phyloP scores from a whole-genome alignment of 2,113 vertebrate species.

The Enhydra lutris region DNA sequence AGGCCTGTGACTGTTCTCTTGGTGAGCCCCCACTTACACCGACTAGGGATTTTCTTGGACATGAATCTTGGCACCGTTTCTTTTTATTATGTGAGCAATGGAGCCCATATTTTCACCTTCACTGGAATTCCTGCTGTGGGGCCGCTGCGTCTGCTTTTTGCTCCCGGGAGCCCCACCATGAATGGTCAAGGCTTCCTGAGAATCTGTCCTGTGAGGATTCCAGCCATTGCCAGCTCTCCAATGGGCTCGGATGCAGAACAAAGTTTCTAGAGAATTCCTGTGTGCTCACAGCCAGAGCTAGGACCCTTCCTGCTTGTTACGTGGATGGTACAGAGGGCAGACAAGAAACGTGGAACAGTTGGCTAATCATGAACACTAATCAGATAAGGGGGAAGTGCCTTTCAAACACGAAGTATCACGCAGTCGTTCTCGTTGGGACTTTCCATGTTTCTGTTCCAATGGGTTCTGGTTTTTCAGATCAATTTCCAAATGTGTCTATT shows the following conservation, averaged over 20 bases:
- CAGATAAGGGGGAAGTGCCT: background rate
- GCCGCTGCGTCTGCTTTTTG: background rate
- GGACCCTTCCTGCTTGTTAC: background rate
- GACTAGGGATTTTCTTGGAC: background rate
- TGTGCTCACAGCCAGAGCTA: rapidly evolving
- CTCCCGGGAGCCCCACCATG: rapidly evolving
- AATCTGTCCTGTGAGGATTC: background rate
- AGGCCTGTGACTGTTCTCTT: rapidly evolving
- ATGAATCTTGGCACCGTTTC: background rate
- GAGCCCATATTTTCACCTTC: background rate
- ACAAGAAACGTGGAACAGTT: too few relatives aligned
- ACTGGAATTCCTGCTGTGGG: background rate
- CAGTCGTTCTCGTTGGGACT: too few relatives aligned
- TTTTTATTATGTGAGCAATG: background rate
- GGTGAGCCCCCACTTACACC: background rate
- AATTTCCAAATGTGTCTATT: background rate
- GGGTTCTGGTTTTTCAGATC: background rate
- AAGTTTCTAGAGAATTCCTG: too few relatives aligned
- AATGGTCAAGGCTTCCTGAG: background rate
- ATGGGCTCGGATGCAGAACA: background rate
- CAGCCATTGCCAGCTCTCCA: too few relatives aligned
- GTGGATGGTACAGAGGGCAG: too few relatives aligned
- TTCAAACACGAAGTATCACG: background rate
- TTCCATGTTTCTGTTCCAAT: background rate
- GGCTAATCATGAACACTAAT: background rate